These are phyloP conservation scores for Lochmaea capreae DNA, from an alignment of 2,888 invertebrate genomes.

Conservation along the genomic window DNA sequence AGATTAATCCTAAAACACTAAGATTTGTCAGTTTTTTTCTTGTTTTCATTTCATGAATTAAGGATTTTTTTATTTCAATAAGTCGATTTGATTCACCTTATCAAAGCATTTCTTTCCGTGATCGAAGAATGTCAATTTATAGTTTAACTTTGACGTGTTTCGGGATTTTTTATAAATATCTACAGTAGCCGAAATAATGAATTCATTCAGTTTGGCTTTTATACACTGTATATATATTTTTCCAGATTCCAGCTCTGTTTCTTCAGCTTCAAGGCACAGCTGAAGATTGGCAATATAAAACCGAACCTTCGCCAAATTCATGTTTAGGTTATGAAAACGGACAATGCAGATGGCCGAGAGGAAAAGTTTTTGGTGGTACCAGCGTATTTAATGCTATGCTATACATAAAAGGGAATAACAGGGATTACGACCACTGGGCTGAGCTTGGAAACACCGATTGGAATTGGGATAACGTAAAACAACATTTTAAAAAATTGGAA, in stretches of 20 bases:
- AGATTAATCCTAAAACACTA: too few species aligned
- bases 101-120: too few species aligned
- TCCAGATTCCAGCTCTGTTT: conserved; percentile 61
- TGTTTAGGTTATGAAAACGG: conserved; percentile 61
- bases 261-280: conserved; percentile 53
- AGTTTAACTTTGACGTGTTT: too few species aligned
- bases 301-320: conserved; percentile 64
- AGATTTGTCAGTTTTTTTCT: too few species aligned
- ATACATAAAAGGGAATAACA: conserved; percentile 73
- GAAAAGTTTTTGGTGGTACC: conserved; percentile 75
- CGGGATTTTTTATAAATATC: too few species aligned
- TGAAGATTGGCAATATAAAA: conserved; percentile 64
- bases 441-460: conserved; percentile 72
- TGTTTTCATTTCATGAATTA: too few species aligned
- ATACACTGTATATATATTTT: not conserved
- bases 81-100: too few species aligned
- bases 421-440: conserved; percentile 76
- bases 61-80: too few species aligned
- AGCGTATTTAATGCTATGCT: conserved; percentile 76
- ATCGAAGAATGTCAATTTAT: too few species aligned
- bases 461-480: conserved; percentile 67
- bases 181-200: too few species aligned
- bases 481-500: conserved; percentile 65
- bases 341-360: conserved; percentile 69
- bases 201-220: too few species aligned